Evolutionary conservation across 2,113 vertebrate genomes (phyloP).

Genomic region (Tetraodon nigroviridis): DNA sequence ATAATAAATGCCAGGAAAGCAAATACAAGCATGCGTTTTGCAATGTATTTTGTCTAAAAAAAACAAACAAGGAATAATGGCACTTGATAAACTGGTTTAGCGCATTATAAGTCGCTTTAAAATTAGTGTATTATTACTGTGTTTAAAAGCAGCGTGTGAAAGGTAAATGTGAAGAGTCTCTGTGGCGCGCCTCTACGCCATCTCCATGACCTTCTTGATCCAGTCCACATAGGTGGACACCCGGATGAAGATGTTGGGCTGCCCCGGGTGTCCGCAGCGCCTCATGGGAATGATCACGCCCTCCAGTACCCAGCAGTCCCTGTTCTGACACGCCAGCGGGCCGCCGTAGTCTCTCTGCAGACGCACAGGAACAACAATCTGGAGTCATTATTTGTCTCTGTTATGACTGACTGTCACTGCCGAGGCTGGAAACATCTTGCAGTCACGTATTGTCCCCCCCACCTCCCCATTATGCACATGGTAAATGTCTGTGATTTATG

Average conservation of each 20-base stretch:
- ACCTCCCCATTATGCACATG: constrained; percentile 54
- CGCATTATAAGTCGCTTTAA: constrained; percentile 9
- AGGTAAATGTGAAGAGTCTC: constrained; percentile 12
- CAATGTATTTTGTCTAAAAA: not conserved
- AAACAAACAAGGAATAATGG: not conserved
- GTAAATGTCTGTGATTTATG: constrained; percentile 51
- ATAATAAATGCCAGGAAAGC: constrained; percentile 3
- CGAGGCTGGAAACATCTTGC: constrained; percentile 61
- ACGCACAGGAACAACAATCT: constrained; percentile 53
- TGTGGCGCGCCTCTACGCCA: constrained; percentile 66
- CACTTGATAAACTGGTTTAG: not conserved
- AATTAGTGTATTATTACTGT: constrained; percentile 1
- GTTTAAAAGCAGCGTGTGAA: constrained; percentile 17
- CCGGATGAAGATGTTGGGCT: constrained; percentile 88
- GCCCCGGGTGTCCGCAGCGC: constrained; percentile 83
- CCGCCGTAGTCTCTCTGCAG: constrained; percentile 91
- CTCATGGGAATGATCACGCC: constrained; percentile 92
- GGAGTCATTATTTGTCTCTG: constrained; percentile 64
- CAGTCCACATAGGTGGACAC: constrained; percentile 91
- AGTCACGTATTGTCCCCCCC: constrained; percentile 48
- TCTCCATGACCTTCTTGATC: constrained; percentile 93
- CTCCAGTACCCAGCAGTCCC: constrained; percentile 94
- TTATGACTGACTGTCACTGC: constrained; percentile 68
- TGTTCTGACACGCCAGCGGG: constrained; percentile 87
- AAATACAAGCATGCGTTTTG: not conserved